Evolutionary conservation across 2,113 vertebrate genomes (phyloP), one percentile per base, ranked within the genome.

Genomic region (Salvelinus namaycush): DNA sequence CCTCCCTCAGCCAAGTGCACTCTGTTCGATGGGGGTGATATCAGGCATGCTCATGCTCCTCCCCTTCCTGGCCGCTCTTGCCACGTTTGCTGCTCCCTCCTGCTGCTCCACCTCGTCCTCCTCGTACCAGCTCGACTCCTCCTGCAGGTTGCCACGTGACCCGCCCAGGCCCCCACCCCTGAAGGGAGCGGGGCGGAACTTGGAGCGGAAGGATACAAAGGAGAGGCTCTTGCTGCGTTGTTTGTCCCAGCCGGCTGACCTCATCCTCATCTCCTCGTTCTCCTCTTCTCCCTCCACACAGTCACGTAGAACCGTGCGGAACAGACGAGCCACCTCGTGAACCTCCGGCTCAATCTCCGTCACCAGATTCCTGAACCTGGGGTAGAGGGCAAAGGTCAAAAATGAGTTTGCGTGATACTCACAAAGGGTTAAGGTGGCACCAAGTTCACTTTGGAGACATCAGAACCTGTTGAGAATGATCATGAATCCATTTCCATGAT

Each of bases 1-100:
- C 44, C 5, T 44, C 13, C 14, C 72, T 92, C 85, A 91, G 0
- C 83, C 84, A 3, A 87, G 86, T 12, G 90, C 83, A 5, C 89
- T 87, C 81, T 93, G 90, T 81, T 92, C 91, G 31, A 88, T 39
- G 2, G 89, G 91, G 44, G 81, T 87, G 60, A 94, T 94, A 16
- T 94, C 93, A 29, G 93, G 94, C 94, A 95, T 93, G 83, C 93
- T 95, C 70, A 34, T 90, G 82, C 94, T 95, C 76, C 93, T 87
- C 34, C 90, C 91, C 79, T 88, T 93, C 69, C 85, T 88, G 1
- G 83, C 72, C 18, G 72, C 73, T 3, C 89, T 82, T 72, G 77
- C 80, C 7, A 84, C 85, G 5, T 81, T 79, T 18, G 51, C 51
- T 67, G 77, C 86, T 31, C 70, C 81, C 26, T 78, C 79, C 16